Conservation (phyloP, 2,888 invertebrate species). For the Shargacucullia verbasci region DNA sequence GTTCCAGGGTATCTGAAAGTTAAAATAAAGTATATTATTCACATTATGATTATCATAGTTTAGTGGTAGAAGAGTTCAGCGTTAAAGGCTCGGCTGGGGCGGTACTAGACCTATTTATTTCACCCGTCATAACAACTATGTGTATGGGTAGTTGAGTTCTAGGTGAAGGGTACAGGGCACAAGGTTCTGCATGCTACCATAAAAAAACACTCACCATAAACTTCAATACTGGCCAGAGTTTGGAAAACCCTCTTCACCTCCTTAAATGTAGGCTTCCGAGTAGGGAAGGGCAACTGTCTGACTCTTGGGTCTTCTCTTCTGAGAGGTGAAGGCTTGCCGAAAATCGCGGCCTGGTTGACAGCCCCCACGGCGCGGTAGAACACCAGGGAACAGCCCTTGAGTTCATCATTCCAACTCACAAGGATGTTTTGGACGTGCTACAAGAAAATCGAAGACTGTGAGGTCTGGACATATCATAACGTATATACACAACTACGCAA, state of each 20-base stretch:
- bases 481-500: neutral
- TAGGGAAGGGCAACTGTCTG: slow-evolving; percentile 94
- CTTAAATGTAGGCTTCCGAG: slow-evolving; percentile 93
- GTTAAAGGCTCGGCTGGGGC: too few species aligned
- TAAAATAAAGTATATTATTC: slow-evolving; percentile 1
- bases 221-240: slow-evolving; percentile 90
- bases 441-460: slow-evolving; percentile 49
- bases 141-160: too few species aligned
- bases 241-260: slow-evolving; percentile 94
- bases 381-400: slow-evolving; percentile 91
- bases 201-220: slow-evolving; percentile 89
- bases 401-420: slow-evolving; percentile 90
- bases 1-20: slow-evolving; percentile 86
- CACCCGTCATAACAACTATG: too few species aligned
- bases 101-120: too few species aligned
- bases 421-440: slow-evolving; percentile 94
- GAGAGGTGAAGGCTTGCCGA: slow-evolving; percentile 92
- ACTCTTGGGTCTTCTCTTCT: slow-evolving; percentile 90
- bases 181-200: too few species aligned
- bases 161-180: too few species aligned
- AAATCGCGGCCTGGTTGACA: slow-evolving; percentile 92
- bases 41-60: too few species aligned
- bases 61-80: too few species aligned
- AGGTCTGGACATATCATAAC: neutral
- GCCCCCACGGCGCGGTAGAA: slow-evolving; percentile 94